A percentile compares a stretch with the other conserved stretches of the same genome.
Evolutionary conservation across 2,888 invertebrate genomes (phyloP).

Genomic region (Rhopalosiphum nymphaeae): DNA sequence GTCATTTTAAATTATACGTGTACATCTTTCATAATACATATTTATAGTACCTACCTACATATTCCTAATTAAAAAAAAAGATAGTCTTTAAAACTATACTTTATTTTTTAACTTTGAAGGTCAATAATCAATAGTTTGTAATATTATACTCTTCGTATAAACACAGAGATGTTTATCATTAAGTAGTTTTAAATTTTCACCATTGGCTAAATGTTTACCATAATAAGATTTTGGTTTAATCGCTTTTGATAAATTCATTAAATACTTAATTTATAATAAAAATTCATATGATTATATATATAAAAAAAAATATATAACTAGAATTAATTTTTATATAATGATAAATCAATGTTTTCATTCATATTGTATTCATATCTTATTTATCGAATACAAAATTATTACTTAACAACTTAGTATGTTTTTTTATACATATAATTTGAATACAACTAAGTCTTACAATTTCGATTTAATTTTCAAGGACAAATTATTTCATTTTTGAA

Average conservation of each 20-base stretch:
- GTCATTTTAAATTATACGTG: background rate
- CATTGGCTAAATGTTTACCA: background rate
- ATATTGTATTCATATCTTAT: background rate
- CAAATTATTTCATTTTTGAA: background rate
- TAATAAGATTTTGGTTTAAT: background rate
- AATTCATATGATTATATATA: background rate
- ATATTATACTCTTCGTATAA: background rate
- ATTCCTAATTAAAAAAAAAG: background rate
- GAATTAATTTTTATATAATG: background rate
- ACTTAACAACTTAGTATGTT: background rate
- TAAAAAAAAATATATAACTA: background rate
- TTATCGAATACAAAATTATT: background rate
- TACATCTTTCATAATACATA: background rate
- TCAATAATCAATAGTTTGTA: background rate
- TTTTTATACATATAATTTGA: background rate
- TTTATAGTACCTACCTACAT: background rate
- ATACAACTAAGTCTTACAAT: background rate
- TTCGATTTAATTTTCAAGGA: background rate
- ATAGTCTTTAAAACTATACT: slow-evolving; percentile 41
- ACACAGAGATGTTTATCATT: background rate
- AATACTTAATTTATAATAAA: background rate
- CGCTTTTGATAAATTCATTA: background rate
- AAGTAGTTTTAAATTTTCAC: background rate
- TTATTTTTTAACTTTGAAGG: slow-evolving; percentile 23
- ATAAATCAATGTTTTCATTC: background rate